Base-by-base conservation (phyloP, 2,888 invertebrate genomes). In the Cephus runcator region DNA sequence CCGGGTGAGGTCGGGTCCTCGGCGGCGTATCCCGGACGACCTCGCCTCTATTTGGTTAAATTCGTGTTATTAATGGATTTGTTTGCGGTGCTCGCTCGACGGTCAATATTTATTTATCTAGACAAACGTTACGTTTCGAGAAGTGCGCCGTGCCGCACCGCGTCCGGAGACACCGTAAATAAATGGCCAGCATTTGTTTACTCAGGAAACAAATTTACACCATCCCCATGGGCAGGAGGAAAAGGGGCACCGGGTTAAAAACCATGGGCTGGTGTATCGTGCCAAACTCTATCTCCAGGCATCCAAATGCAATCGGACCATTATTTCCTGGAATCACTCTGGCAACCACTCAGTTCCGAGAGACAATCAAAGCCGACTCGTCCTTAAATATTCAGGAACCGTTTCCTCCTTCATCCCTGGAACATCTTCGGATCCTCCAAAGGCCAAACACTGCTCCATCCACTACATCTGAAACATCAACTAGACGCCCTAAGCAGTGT, bases 1-100 rank as follows among this genome's bases (percentile, higher is more conserved):
- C 73, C 79, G 83, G 82, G 79, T 81, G 81, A 78, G 77, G 79
- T 36, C 74, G 80, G 80, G 35, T 33, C 75, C 76, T 77, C 73
- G 76, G 77, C 78, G 83, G 34, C 73, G 35, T 56, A 74, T 36
- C 56, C 73, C 76, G 40, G 56, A 74, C 69, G 81, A 76, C 76
- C 80, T 79, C 79, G 75, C 75, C 79, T 77, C 36, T 80, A 79
- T 85, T 82, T 77, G 83, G 87, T 85, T 87, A 85, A 85, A 85
- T 87, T 89, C 85, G 84, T 86, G 87, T 89, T 90, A 90, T 89
- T 89, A 89, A 90, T 89, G 89, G 88, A 87, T 88, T 89, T 87
- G 90, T 90, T 90, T 88, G 87, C 87, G 87, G 84, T 87, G 85
- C 85, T 84, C 80, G 85, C 79, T 83, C 86, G 82, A 86, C 84